Conservation (phyloP, 1,140 invertebrate species). For the Zaprionus ornatus region DNA sequence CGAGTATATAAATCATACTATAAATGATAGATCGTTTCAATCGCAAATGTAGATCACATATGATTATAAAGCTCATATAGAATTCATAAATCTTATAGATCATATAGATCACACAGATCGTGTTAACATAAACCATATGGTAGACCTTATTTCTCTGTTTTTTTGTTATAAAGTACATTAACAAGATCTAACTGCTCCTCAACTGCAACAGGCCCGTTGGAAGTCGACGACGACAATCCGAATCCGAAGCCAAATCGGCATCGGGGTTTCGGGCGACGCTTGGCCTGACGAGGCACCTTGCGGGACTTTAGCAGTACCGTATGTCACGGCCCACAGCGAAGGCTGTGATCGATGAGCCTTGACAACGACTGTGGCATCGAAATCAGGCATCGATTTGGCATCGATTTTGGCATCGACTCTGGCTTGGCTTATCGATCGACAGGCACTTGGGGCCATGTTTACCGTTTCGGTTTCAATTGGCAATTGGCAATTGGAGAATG, state of each 20-base stretch:
- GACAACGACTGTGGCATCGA: background rate
- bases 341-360: constrained; percentile 2
- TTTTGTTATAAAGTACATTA: too few relatives aligned
- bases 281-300: background rate
- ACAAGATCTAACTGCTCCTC: too few relatives aligned
- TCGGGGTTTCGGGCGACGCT: background rate
- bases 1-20: too few relatives aligned
- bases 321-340: background rate
- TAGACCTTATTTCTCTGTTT: too few relatives aligned
- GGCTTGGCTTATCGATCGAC: constrained; percentile 1
- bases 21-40: too few relatives aligned
- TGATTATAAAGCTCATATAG: background rate
- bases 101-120: background rate
- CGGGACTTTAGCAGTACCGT: background rate
- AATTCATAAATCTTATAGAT: background rate
- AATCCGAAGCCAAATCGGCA: background rate
- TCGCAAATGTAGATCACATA: background rate
- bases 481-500: constrained; percentile 13
- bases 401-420: constrained; percentile 39
- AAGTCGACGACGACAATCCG: background rate
- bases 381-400: constrained; percentile 18
- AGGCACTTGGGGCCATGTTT: constrained; percentile 33
- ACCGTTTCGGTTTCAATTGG: constrained; percentile 52
- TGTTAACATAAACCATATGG: background rate
- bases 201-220: too few relatives aligned